A percentile compares a stretch with the other conserved stretches of the same genome.
These are phyloP conservation scores for Drosophila kurseongensis DNA, from an alignment of 1,140 invertebrate genomes.

Conservation along the genomic window DNA sequence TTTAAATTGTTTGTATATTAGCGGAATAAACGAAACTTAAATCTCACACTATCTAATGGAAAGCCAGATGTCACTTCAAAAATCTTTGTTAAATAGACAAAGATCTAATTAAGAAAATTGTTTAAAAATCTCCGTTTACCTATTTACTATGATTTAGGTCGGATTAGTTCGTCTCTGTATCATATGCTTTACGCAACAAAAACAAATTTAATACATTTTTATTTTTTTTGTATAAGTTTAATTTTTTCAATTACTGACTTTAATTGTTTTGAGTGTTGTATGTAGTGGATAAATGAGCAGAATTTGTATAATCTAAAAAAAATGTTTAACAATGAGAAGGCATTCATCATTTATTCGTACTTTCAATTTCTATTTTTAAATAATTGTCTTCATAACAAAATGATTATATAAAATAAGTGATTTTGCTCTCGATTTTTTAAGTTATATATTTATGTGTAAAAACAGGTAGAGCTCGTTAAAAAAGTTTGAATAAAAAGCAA, in stretches of 20 bases:
- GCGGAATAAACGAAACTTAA: slow-evolving; percentile 10
- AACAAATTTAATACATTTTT: slow-evolving; percentile 48
- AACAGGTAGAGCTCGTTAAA: slow-evolving; percentile 60
- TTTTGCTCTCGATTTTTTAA: slow-evolving; percentile 76
- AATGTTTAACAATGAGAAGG: slow-evolving; percentile 29
- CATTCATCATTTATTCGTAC: slow-evolving; percentile 32
- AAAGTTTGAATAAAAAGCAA: slow-evolving; percentile 61
- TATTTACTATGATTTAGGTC: background rate
- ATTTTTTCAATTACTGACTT: slow-evolving; percentile 12
- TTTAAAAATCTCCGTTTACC: background rate
- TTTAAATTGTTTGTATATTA: slow-evolving; percentile 48
- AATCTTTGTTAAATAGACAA: background rate
- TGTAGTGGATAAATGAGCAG: slow-evolving; percentile 32
- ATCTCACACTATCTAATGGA: slow-evolving; percentile 1
- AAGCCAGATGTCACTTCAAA: background rate
- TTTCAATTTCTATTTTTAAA: slow-evolving; percentile 33
- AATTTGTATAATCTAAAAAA: slow-evolving; percentile 56
- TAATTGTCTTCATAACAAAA: slow-evolving; percentile 41
- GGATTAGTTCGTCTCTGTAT: slow-evolving; percentile 3
- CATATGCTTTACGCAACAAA: slow-evolving; percentile 4
- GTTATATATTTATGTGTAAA: slow-evolving; percentile 77
- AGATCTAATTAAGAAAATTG: background rate
- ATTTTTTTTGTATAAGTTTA: slow-evolving; percentile 25
- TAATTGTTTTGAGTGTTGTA: slow-evolving; percentile 58
- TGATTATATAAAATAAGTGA: slow-evolving; percentile 64